Conservation (phyloP, 2,888 invertebrate genomes). For the Chironomus riparius region DNA sequence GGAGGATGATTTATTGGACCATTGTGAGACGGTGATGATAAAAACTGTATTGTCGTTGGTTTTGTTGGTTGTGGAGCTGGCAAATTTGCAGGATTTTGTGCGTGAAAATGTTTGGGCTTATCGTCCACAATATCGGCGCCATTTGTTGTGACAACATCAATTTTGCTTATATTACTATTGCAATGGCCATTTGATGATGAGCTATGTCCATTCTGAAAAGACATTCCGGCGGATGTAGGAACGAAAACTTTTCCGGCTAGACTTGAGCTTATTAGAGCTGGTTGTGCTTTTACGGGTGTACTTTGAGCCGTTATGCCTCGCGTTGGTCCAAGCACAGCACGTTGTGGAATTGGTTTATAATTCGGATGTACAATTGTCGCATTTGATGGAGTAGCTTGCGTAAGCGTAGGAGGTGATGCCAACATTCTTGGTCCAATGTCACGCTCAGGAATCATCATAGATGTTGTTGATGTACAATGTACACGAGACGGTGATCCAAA, state of each 20-base stretch:
- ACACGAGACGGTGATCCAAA: slow-evolving; percentile 16
- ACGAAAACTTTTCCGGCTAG: slow-evolving; percentile 33
- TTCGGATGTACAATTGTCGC: slow-evolving; percentile 25
- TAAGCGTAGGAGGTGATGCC: slow-evolving; percentile 24
- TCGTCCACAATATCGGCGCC: slow-evolving; percentile 8
- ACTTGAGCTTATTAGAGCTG: slow-evolving; percentile 50
- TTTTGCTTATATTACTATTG: not conserved
- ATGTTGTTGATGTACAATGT: slow-evolving; percentile 4
- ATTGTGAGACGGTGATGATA: not conserved
- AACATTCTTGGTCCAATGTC: slow-evolving; percentile 28
- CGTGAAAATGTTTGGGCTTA: slow-evolving; percentile 21
- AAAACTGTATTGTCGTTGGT: not conserved
- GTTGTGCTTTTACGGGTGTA: slow-evolving; percentile 52
- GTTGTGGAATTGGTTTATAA: slow-evolving; percentile 31
- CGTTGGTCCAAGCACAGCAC: slow-evolving; percentile 46
- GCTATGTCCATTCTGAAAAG: not conserved
- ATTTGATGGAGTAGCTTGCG: slow-evolving; percentile 18
- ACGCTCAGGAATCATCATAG: slow-evolving; percentile 30
- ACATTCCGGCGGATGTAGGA: slow-evolving; percentile 35
- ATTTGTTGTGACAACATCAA: slow-evolving; percentile 1
- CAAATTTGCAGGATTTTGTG: slow-evolving; percentile 15
- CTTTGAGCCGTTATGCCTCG: slow-evolving; percentile 49
- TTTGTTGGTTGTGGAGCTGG: slow-evolving; percentile 18
- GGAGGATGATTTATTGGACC: slow-evolving; percentile 24
- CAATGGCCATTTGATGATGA: not conserved